Percentiles rank a stretch among this genome's conserved stretches.
Evolutionary conservation across 2,888 invertebrate species (phyloP).

Genomic region (Erpobdella octoculata): DNA sequence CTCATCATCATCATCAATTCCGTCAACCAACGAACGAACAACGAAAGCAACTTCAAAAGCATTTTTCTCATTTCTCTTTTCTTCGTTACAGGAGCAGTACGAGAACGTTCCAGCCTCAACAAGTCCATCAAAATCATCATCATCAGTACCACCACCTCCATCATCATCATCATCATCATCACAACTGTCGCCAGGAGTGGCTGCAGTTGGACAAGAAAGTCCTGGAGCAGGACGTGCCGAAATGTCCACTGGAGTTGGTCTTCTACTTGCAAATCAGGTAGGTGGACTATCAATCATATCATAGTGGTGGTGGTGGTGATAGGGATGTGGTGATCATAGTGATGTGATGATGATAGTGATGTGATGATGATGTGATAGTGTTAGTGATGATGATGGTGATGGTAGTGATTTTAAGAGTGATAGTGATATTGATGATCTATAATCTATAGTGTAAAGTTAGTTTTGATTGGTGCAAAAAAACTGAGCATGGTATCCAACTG

Average conservation of each 20-base stretch:
- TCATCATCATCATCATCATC: conserved; percentile 12
- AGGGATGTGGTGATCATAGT: not conserved
- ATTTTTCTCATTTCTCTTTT: not conserved
- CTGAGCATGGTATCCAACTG: too few relatives aligned
- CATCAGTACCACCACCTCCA: conserved; percentile 7
- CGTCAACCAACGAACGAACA: too few relatives aligned
- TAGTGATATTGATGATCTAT: too few relatives aligned
- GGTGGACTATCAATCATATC: too few relatives aligned
- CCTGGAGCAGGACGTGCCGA: not conserved
- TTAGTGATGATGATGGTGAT: too few relatives aligned
- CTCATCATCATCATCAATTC: too few relatives aligned
- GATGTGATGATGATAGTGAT: too few relatives aligned
- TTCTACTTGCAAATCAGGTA: not conserved
- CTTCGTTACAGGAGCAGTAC: not conserved
- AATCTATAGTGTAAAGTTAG: too few relatives aligned
- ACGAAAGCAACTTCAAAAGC: not conserved
- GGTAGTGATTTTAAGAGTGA: too few relatives aligned
- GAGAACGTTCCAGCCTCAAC: not conserved
- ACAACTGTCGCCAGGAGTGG: not conserved
- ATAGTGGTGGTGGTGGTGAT: not conserved
- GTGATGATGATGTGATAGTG: too few relatives aligned
- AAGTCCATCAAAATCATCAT: not conserved
- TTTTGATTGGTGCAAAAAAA: too few relatives aligned
- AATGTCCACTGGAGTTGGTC: not conserved
- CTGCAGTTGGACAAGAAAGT: conserved; percentile 10